phyloP scores from a whole-genome alignment of 2,113 vertebrate species.

The Trematomus loennbergii region DNA sequence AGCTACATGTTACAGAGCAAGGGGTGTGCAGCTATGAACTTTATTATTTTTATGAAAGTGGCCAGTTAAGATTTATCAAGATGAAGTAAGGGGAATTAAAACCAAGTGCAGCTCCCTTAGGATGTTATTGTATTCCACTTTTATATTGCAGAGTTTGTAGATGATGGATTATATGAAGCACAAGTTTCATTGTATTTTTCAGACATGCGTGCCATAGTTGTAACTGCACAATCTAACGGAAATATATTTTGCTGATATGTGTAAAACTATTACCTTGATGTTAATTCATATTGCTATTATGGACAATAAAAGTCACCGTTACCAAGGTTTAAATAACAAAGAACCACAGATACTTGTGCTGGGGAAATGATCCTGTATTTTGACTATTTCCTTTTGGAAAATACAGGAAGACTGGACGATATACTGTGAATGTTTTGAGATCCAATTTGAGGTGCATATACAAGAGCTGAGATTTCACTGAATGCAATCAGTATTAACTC shows the following conservation, averaged over 20 bases:
- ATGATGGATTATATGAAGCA: conserved; percentile 80
- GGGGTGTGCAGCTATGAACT: conserved; percentile 48
- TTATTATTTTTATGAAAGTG: conserved; percentile 64
- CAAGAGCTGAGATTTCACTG: conserved; percentile 51
- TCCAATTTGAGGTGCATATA: conserved; percentile 56
- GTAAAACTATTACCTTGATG: conserved; percentile 33
- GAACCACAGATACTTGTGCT: conserved; percentile 34
- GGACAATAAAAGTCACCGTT: conserved; percentile 45
- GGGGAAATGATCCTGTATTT: conserved; percentile 24
- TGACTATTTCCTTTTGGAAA: conserved; percentile 42
- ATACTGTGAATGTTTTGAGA: conserved; percentile 71
- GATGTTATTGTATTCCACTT: conserved; percentile 48
- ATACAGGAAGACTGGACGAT: conserved; percentile 46
- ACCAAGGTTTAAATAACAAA: conserved; percentile 33
- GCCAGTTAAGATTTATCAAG: conserved; percentile 54
- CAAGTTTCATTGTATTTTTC: conserved; percentile 76
- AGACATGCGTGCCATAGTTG: conserved; percentile 50
- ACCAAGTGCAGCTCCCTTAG: conserved; percentile 40
- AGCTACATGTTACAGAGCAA: conserved; percentile 44
- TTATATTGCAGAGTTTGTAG: conserved; percentile 55
- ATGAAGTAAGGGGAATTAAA: conserved; percentile 32
- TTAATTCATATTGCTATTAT: conserved; percentile 48
- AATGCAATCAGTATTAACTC: conserved; percentile 63
- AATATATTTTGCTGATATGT: conserved; percentile 48
- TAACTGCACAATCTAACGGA: conserved; percentile 65